A percentile compares a stretch with the other conserved stretches of the same genome.
Conservation (phyloP, 2,888 invertebrate species). For the Cataglyphis cursor region DNA sequence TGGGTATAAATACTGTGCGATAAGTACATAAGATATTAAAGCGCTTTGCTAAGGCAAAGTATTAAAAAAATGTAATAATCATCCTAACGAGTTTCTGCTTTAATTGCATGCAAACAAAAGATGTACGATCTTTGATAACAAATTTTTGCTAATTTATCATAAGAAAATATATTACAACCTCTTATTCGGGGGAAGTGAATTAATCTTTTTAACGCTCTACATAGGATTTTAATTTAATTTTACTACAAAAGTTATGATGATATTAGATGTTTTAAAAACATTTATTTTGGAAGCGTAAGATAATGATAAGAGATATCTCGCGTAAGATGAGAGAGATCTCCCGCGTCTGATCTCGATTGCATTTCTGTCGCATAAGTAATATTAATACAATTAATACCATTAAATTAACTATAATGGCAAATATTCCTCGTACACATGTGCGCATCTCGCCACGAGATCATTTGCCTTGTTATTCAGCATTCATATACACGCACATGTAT, state of each 20-base stretch:
- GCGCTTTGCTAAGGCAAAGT: neutral
- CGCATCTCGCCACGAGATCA: conserved; percentile 16
- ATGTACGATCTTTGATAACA: neutral
- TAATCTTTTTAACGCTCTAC: neutral
- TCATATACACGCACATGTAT: conserved; percentile 54
- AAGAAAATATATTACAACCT: neutral
- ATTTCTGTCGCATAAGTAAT: neutral
- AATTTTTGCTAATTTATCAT: neutral
- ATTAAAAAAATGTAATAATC: neutral
- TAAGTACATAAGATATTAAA: conserved; percentile 10
- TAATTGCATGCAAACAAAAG: neutral
- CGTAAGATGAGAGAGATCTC: neutral
- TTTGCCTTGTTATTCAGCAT: conserved; percentile 77
- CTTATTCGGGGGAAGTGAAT: neutral
- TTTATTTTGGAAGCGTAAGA: neutral
- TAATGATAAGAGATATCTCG: neutral
- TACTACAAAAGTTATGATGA: neutral
- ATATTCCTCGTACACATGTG: conserved; percentile 12
- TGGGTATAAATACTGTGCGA: conserved; percentile 25
- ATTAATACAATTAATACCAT: conserved; percentile 12
- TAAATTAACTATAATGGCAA: conserved; percentile 45
- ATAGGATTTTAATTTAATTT: conserved; percentile 2
- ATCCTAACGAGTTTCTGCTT: conserved; percentile 7
- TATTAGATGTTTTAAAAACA: neutral
- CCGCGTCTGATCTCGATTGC: neutral